Evolutionary conservation across 2,113 vertebrate species (phyloP), one percentile per base, ranked within the genome.

Genomic region (Propithecus coquereli): DNA sequence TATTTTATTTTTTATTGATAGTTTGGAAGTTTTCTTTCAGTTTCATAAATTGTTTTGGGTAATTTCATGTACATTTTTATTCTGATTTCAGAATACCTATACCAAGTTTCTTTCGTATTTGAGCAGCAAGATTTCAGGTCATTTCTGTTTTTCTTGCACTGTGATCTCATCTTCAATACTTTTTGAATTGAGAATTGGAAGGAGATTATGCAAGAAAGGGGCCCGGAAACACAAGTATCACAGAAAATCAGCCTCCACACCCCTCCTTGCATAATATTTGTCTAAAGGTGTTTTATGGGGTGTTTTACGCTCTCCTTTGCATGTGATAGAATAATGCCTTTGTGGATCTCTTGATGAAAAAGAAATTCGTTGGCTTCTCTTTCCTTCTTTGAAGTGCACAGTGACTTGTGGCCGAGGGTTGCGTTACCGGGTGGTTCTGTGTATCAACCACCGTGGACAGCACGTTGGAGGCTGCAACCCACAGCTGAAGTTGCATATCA

Each of bases 361-460:
- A 23, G 70, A 11, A 2, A 4, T 6, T 95, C 74, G 73, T 13
- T 94, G 63, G 20, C 50, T 84, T 66, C 63, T 98, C 52, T 79
- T 34, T 94, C 40, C 57, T 87, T 94, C 85, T 20, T 87, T 74
- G 1, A 97, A 99, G 99, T 99, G 99, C 98, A 99, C 99, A 0
- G 99, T 99, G 97, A 99, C 99, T 12, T 99, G 99, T 45, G 99
- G 99, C 30, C 98, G 98, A 5, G 99, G 99, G 3, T 94, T 99
- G 95, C 99, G 99, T 1, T 99, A 99, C 97, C 98, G 99, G 7
- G 99, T 99, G 1, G 99, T 99, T 92, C 98, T 99, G 74, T 99
- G 99, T 32, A 99, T 99, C 27, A 99, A 99, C 97, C 99, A 99
- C 94, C 98, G 94, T 0, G 99, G 99, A 34, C 99, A 99, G 97